These are phyloP conservation scores for Philopotamus ludificatus DNA, from an alignment of 1,140 invertebrate genomes.

Conservation along the genomic window DNA sequence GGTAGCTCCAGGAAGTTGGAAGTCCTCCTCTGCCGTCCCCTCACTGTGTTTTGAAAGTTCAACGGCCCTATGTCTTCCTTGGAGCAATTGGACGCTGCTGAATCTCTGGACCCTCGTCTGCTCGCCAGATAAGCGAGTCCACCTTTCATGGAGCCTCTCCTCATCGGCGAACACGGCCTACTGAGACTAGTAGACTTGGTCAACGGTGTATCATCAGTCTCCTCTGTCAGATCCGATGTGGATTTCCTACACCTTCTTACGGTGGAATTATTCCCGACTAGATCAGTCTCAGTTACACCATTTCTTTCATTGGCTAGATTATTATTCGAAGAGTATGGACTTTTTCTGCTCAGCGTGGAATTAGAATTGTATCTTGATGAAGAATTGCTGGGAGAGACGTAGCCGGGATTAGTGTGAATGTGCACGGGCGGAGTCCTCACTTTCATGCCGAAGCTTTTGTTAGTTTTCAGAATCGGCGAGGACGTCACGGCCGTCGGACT, in stretches of 20 bases:
- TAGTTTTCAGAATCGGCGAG: slow-evolving; percentile 9
- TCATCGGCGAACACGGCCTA: slow-evolving; percentile 58
- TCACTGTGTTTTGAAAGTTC: slow-evolving; percentile 71
- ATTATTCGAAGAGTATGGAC: slow-evolving; percentile 51
- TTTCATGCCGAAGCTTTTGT: slow-evolving; percentile 15
- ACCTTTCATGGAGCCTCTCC: slow-evolving; percentile 64
- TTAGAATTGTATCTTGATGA: slow-evolving; percentile 52
- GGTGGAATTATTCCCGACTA: slow-evolving; percentile 49
- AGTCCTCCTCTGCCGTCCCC: slow-evolving; percentile 72
- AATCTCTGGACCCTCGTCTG: slow-evolving; percentile 68
- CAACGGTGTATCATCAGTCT: slow-evolving; percentile 60
- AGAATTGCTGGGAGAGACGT: slow-evolving; percentile 52
- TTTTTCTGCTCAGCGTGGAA: slow-evolving; percentile 51
- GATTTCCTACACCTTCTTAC: slow-evolving; percentile 62
- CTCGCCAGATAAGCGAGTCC: slow-evolving; percentile 74
- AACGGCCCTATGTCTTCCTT: slow-evolving; percentile 76
- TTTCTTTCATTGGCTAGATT: slow-evolving; percentile 48
- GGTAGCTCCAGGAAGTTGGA: slow-evolving; percentile 86
- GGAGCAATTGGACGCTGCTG: slow-evolving; percentile 60
- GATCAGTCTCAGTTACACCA: slow-evolving; percentile 40
- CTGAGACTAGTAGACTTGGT: slow-evolving; percentile 63
- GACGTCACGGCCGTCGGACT: slow-evolving; percentile 17
- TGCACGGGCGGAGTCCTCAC: slow-evolving; percentile 53
- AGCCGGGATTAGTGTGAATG: slow-evolving; percentile 56
- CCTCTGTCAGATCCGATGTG: slow-evolving; percentile 71